Evolutionary conservation across 2,113 vertebrate genomes (phyloP), one percentile per base, ranked within the genome.

Genomic region (Hemichromis elongatus): DNA sequence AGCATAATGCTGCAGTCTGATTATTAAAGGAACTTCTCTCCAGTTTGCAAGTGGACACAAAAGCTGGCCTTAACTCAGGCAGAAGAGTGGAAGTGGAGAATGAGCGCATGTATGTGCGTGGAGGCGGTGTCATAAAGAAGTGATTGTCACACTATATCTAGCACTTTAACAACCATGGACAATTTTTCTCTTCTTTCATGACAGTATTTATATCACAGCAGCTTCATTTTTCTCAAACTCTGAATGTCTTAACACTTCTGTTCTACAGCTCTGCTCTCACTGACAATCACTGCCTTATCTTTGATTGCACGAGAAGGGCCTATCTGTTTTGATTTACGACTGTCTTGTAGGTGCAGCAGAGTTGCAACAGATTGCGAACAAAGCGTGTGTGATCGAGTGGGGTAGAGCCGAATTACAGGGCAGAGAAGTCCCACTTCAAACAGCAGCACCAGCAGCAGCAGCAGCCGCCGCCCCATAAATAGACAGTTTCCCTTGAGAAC

Each of bases 401-500:
- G 57, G 28, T 57, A 47, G 63, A 83, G 85, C 84, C 75, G 77
- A 88, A 89, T 92, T 94, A 92, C 81, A 92, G 91, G 80, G 84
- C 89, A 90, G 79, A 88, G 88, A 92, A 90, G 81, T 83, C 82
- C 84, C 84, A 86, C 86, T 92, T 93, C 61, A 93, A 89, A 91
- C 90, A 91, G 89, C 88, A 79, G 70, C 86, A 82, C 8, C n/a
- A 56, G 13, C 30, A 59, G 80, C 21, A 50, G 89, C 83, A 89
- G 92, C 92, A 92, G 89, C 85, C 91, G 89, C 66, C 88, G 88
- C 78, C 88, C 95, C 90, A 95, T 85, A 96, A 96, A 96, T 96
- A 96, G 95, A 83, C 68, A 81, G 78, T 55, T 93, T 95, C 95
- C 94, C 95, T 7, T 47, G 95, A 95, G 95, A 95, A 88, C 82